A percentile compares a stretch with the other conserved stretches of the same genome.
These are phyloP conservation scores for Spilosoma lubricipeda DNA, from an alignment of 2,888 invertebrate species.

Conservation along the genomic window DNA sequence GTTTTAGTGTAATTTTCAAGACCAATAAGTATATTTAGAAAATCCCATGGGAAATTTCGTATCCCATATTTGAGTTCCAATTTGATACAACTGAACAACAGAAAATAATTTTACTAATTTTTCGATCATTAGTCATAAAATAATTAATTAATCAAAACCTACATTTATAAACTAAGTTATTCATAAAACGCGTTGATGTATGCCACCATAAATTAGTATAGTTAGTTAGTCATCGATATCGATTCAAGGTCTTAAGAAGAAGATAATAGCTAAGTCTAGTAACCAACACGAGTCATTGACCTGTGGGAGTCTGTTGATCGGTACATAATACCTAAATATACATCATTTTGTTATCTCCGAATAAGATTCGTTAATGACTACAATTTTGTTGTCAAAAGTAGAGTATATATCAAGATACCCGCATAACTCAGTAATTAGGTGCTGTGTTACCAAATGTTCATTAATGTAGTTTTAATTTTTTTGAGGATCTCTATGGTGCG, in stretches of 20 bases:
- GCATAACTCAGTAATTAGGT: slow-evolving; percentile 10
- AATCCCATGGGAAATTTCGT: too few relatives aligned
- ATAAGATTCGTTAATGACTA: slow-evolving; percentile 15
- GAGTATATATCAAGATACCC: slow-evolving; percentile 16
- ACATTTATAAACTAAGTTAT: background rate
- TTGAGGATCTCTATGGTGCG: background rate
- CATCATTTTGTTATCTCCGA: slow-evolving; percentile 8
- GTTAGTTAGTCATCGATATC: slow-evolving; percentile 22
- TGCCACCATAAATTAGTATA: background rate
- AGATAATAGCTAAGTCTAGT: slow-evolving; percentile 17
- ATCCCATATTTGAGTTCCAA: too few relatives aligned
- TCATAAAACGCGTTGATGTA: background rate
- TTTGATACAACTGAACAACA: too few relatives aligned
- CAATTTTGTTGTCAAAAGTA: slow-evolving; percentile 21
- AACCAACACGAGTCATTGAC: slow-evolving; percentile 15
- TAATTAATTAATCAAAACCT: background rate
- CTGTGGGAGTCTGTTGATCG: slow-evolving; percentile 7
- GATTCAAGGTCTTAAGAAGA: slow-evolving; percentile 16
- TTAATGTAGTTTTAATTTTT: slow-evolving; percentile 14
- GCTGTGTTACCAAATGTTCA: slow-evolving; percentile 3
- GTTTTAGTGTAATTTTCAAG: too few relatives aligned
- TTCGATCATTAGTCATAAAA: too few relatives aligned
- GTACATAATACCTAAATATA: slow-evolving; percentile 11
- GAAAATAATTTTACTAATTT: too few relatives aligned
- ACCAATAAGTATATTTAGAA: too few relatives aligned